phyloP scores from a whole-genome alignment of 2,113 vertebrate genomes.

The Saiga tatarica region DNA sequence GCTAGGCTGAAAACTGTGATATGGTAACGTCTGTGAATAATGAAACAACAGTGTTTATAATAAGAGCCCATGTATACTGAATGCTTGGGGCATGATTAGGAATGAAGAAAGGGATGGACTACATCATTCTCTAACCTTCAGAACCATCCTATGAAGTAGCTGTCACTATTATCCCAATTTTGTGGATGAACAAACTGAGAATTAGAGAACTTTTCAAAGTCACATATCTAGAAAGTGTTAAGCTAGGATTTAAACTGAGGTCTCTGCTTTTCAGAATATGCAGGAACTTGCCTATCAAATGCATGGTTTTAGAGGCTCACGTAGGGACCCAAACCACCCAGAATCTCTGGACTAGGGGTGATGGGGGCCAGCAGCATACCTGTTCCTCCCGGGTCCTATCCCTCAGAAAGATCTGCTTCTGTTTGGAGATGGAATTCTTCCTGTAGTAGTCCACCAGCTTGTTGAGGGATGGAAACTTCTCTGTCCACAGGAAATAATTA shows the following conservation, averaged over 20 bases:
- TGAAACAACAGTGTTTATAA: background rate
- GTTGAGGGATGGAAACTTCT: conserved; percentile 95
- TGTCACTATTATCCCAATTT: background rate
- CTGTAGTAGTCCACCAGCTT: conserved; percentile 96
- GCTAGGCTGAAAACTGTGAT: background rate
- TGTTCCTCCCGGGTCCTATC: conserved; percentile 82
- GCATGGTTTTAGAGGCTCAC: background rate
- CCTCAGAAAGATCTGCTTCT: conserved; percentile 90
- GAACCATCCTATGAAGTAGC: background rate
- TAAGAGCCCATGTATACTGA: background rate
- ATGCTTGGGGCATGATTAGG: too few species aligned
- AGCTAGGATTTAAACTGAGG: background rate
- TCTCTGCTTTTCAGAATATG: background rate
- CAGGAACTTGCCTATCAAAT: background rate
- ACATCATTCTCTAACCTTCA: background rate
- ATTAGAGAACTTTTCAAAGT: background rate
- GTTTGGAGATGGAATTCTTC: conserved; percentile 91
- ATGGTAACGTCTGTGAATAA: background rate
- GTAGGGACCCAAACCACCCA: background rate
- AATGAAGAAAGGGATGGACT: background rate
- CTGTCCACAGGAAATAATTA: conserved; percentile 94
- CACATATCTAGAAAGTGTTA: background rate
- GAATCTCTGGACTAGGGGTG: background rate
- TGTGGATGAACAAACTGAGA: background rate
- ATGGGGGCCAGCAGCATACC: conserved; percentile 64